phyloP scores from a whole-genome alignment of 1,140 invertebrate species.

The Drosophila neocordata region DNA sequence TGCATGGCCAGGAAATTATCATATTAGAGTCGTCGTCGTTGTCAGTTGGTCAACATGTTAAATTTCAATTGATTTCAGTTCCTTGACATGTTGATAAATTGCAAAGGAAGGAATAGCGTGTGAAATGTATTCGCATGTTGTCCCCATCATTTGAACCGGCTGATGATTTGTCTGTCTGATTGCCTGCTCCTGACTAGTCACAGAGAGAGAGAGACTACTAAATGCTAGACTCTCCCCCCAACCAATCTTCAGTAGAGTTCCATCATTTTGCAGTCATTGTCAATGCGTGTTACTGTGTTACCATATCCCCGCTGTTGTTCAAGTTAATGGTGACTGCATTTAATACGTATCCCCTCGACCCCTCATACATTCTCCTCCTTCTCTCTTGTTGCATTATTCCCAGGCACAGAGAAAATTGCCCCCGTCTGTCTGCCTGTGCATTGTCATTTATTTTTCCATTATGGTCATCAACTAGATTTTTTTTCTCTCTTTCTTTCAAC shows the following conservation, averaged over 20 bases:
- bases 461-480: constrained; percentile 61
- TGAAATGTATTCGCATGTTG: constrained; percentile 51
- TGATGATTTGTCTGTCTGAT: constrained; percentile 34
- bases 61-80: not conserved
- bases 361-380: not conserved
- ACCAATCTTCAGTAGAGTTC: not conserved
- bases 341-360: not conserved
- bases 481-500: constrained; percentile 37
- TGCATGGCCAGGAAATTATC: constrained; percentile 30
- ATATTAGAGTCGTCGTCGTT: not conserved
- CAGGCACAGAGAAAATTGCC: constrained; percentile 57
- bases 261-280: constrained; percentile 14
- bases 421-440: constrained; percentile 18
- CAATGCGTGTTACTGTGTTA: constrained; percentile 72
- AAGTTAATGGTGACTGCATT: constrained; percentile 26
- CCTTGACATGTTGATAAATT: not conserved
- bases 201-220: no score
- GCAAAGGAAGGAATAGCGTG: constrained; percentile 45
- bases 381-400: not conserved
- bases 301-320: constrained; percentile 45
- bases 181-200: constrained; percentile 34
- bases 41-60: not conserved
- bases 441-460: constrained; percentile 69
- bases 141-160: constrained; percentile 9
- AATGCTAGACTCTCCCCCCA: no score